A percentile compares a stretch with the other conserved stretches of the same genome.
Evolutionary conservation across 2,888 invertebrate species (phyloP).

Genomic region (Tuta absoluta): DNA sequence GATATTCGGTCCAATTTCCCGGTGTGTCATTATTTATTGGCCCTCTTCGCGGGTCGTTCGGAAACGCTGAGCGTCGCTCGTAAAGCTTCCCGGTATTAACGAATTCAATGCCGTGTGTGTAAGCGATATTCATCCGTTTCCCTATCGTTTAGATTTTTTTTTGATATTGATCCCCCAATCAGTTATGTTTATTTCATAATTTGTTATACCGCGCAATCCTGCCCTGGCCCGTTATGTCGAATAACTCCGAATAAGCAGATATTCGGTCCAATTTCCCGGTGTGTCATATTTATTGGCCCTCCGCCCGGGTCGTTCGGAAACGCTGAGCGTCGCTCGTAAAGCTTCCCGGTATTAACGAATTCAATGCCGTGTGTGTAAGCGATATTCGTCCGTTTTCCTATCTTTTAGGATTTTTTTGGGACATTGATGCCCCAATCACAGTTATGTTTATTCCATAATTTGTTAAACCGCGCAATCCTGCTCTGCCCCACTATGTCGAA

Average conservation of each 20-base stretch:
- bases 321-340: constrained; percentile 49
- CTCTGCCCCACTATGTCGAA: constrained; percentile 5
- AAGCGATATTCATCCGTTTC: too few species aligned
- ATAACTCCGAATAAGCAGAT: constrained; percentile 62
- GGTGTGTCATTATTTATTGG: constrained; percentile 72
- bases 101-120: too few species aligned
- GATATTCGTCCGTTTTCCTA: too few species aligned
- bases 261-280: constrained; percentile 68
- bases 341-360: constrained; percentile 35
- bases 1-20: constrained; percentile 71
- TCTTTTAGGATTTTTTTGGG: too few species aligned
- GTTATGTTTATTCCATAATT: too few species aligned
- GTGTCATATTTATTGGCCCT: constrained; percentile 72
- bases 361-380: too few species aligned
- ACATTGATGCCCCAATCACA: too few species aligned
- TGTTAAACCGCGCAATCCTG: not conserved
- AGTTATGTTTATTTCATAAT: too few species aligned
- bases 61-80: constrained; percentile 50
- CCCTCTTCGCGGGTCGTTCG: constrained; percentile 45
- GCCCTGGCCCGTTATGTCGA: constrained; percentile 26
- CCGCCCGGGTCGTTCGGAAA: constrained; percentile 46
- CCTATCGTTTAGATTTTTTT: too few species aligned
- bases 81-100: constrained; percentile 38
- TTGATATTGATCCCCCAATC: too few species aligned
- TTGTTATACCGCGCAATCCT: not conserved